Base-by-base conservation (phyloP, 1,140 invertebrate genomes). In the Musca domestica region DNA sequence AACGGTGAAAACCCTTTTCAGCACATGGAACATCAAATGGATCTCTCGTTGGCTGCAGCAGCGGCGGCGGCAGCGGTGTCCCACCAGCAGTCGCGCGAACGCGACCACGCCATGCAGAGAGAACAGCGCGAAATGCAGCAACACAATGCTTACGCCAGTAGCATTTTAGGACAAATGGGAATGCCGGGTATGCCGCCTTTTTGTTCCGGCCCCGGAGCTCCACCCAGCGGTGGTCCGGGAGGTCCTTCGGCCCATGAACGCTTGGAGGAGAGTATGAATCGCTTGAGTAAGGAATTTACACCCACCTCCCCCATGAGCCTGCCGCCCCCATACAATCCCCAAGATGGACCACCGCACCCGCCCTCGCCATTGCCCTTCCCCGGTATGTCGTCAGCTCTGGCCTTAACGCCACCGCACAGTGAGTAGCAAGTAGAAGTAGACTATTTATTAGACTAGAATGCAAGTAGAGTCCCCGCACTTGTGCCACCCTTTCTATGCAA, bases 361-460 rank as follows among this genome's bases (percentile, higher is more conserved):
- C 84, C 85, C 68, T 87, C 87, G 69, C 87, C 88, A 71, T 83
- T 88, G 73, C 85, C 86, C 56, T 88, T 88, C 72, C 87, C 88
- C 54, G 87, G 87, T 56, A 83, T 92, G 83, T 87, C 90, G 2
- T 88, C 91, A 34, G 89, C 90, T 6, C 81, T 93, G 69, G 87
- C 91, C 22, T 83, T 93, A 70, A 91, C 90, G 51, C 90, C 91
- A 72, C 91, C 91, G 30, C 90, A 86, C 71, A 90, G 89, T 89
- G 84, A 91, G 88, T 90, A 83, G 27, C 56, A 22, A 30, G 19
- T 61, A 61, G 56, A 2, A 61, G 17, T 34, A 34, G 2, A 51
- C n/a, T n/a, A n/a, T n/a, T n/a, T n/a, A n/a, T n/a, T n/a, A n/a
- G n/a, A n/a, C n/a, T 54, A 54, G 20, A 5, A 54, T 54, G 7